Percentiles rank a stretch among this genome's conserved stretches.
phyloP scores from a whole-genome alignment of 1,140 invertebrate species.

The Coptotermes formosanus region DNA sequence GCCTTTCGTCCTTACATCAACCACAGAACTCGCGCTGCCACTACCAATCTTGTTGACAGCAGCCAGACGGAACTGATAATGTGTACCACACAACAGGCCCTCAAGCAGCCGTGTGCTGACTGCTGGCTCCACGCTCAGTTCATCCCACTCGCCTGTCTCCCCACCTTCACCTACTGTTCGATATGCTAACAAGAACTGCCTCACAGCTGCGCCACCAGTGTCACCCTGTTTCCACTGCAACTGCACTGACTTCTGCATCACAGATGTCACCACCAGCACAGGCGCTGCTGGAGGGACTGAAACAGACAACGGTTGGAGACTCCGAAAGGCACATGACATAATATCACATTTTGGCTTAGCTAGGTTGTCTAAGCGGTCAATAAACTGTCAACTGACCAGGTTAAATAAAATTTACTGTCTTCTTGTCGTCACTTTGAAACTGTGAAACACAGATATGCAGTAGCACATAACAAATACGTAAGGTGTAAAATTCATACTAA shows the following conservation, averaged over 20 bases:
- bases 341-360: too few species aligned
- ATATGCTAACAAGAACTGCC: slow-evolving; percentile 57
- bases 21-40: slow-evolving; percentile 52
- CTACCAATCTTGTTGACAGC: slow-evolving; percentile 58
- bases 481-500: too few species aligned
- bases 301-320: slow-evolving; percentile 37
- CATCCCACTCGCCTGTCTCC: slow-evolving; percentile 60
- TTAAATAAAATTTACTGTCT: too few species aligned
- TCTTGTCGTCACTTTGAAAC: too few species aligned
- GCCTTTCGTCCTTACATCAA: slow-evolving; percentile 58
- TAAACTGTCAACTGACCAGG: too few species aligned
- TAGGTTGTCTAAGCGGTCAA: too few species aligned
- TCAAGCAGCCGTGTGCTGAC: slow-evolving; percentile 53
- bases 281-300: slow-evolving; percentile 53
- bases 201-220: slow-evolving; percentile 54
- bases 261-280: slow-evolving; percentile 50
- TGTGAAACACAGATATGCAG: too few species aligned
- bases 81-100: slow-evolving; percentile 59
- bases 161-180: slow-evolving; percentile 41
- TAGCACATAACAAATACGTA: too few species aligned
- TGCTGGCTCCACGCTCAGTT: slow-evolving; percentile 49
- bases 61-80: slow-evolving; percentile 54
- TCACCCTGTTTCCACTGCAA: slow-evolving; percentile 56
- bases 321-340: neutral
- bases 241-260: slow-evolving; percentile 50